Base-by-base conservation (phyloP, 2,888 invertebrate species). In the Drosophila phalerata region DNA sequence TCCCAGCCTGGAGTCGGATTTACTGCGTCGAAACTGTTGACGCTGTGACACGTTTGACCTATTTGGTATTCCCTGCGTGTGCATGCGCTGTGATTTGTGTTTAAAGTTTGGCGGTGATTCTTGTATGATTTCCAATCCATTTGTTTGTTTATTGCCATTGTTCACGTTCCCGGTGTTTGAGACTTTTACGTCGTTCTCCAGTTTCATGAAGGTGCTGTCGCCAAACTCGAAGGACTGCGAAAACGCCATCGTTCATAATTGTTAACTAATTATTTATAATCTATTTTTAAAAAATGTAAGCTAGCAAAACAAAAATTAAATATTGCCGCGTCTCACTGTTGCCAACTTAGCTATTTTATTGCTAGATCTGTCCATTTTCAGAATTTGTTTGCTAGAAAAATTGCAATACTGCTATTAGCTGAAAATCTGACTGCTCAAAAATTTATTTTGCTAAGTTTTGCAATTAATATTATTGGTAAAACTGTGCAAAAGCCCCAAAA, bases 191-290 rank as follows among this genome's bases (percentile, higher is more conserved):
- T 86, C 87, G 47, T 70, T 86, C 62, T 92, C 92, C 42, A 92
- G 66, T 60, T 90, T 85, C 81, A 90, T 81, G 34, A 92, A 86
- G 0, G 92, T 92, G 56, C 90, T 92, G 52, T 92, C 91, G 3
- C 91, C 92, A 53, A 92, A 80, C 15, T 89, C 84, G 19, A 92
- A 86, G 0, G 92, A 92, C 69, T 92, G 90, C 0, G 92, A 92
- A 72, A 92, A 92, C 1, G 88, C 88, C 92, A 92, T 92, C 11
- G 4, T 4, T n/a, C 3, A 8, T 1, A 34, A 22, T 43, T 45
- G 4, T 8, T 55, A 28, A 34, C 40, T 2, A 34, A 37, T 43
- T 38, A 28, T 17, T 11, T 45, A 38, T 5, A 45, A 4, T 25
- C 49, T 60, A 67, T 48, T 51, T 9, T 53, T 43, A 4, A 37